Base-by-base conservation (phyloP, 2,888 invertebrate genomes). In the Stomorhina lunata region DNA sequence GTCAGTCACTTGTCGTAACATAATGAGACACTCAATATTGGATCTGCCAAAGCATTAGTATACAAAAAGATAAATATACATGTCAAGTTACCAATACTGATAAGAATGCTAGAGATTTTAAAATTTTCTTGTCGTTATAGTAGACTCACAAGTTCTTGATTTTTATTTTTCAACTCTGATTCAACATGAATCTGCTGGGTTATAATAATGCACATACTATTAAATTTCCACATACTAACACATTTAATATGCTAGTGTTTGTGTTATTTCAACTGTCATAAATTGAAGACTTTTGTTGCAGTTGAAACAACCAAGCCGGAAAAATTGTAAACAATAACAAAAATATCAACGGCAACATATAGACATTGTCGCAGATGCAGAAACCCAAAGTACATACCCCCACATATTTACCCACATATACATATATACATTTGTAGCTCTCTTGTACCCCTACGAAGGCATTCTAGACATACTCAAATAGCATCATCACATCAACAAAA, bases 261-360 rank as follows among this genome's bases (percentile, higher is more conserved):
- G 59, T 84, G 75, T 66, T 68, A 80, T 77, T 83, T 83, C 78
- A 83, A 75, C 82, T 84, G 84, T 80, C 84, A 85, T 84, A 84
- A 84, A 84, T 84, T 82, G 82, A 77, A 79, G 82, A 80, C 81
- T 75, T 77, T 80, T 76, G 72, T 72, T 82, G 65, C 17, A 59
- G 72, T 68, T 72, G 17, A 68, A 72, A 61, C 66, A 72, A 55
- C 66, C 63, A 68, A 81, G 69, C 69, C 69, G 63, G 63, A 80
- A 71, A 69, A 81, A 71, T 71, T 76, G 57, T 34, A 57, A 65
- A 71, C 65, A 81, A 66, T 71, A 75, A 65, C 17, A 71, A 69
- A 76, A 75, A 57, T 57, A 50, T 48, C 12, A 65, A 65, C 79
- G 57, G 40, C 50, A 66, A 48, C 25, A 57, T n/a, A 17, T 43